Evolutionary conservation across 2,797 vertebrate genomes (phyloP).

Genomic region (Tadarida brasiliensis): DNA sequence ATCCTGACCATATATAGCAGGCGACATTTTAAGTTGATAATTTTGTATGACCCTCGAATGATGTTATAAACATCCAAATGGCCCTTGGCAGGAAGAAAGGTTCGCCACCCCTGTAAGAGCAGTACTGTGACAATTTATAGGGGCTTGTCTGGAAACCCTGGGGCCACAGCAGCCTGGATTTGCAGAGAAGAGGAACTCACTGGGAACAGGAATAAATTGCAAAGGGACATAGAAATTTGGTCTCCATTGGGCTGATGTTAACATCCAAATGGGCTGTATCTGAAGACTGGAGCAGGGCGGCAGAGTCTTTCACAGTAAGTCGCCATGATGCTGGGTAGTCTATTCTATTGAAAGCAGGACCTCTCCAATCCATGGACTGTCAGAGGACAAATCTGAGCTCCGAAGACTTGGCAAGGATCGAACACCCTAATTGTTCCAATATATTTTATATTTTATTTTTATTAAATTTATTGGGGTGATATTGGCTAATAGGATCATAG

Average conservation of each 20-base stretch:
- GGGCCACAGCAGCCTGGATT: neutral
- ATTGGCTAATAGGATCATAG: too few relatives aligned
- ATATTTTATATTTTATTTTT: neutral
- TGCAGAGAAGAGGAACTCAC: neutral
- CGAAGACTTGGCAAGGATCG: neutral
- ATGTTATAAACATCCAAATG: too few relatives aligned
- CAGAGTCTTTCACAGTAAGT: neutral
- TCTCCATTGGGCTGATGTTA: neutral
- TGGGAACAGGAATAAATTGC: neutral
- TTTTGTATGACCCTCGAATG: too few relatives aligned
- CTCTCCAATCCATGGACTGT: neutral
- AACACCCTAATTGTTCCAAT: neutral
- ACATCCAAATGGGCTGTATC: neutral
- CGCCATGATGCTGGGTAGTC: neutral
- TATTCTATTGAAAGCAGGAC: neutral
- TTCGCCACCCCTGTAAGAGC: too few relatives aligned
- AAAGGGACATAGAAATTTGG: neutral
- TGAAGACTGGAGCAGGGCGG: neutral
- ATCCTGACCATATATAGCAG: too few relatives aligned
- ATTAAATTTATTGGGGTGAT: too few relatives aligned
- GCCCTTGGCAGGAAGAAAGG: too few relatives aligned
- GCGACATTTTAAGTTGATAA: too few relatives aligned
- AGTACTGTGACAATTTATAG: neutral
- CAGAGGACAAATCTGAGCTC: neutral
- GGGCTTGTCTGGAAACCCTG: fast-evolving